Evolutionary conservation across 2,797 vertebrate species (phyloP), one percentile per base, ranked within the genome.

Genomic region (Austrolebias charrua): DNA sequence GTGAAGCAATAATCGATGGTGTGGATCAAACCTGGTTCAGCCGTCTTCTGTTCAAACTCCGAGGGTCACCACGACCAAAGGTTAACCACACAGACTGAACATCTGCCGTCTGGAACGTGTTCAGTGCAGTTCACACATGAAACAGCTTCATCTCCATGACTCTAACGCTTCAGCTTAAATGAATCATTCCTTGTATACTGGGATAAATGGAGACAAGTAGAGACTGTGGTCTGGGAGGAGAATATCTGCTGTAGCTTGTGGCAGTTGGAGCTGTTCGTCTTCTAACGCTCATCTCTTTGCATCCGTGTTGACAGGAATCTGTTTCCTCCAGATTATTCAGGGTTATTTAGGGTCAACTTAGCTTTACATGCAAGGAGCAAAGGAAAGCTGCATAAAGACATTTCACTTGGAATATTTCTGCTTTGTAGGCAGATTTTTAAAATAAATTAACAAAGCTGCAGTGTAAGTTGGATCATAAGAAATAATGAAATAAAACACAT

Each of bases 261-360:
- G 35, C 48, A 24, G 1, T 24, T 24, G 24, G 24, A 24, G 24
- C 24, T 3, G 24, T 24, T 24, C 3, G 24, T 24, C 24, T 1
- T 33, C 44, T 14, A 50, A 58, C 24, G 2, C 54, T 33, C 49
- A 15, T 54, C 53, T 24, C 42, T 44, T 43, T 66, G 60, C 54
- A 29, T 54, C 50, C 18, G 45, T 28, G 58, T 60, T 66, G 60
- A 35, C 66, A 62, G 31, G 15, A 54, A 76, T 74, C 50, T 53
- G 63, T 6, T 59, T 57, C 65, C 70, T 70, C 54, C 57, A 66
- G 79, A 67, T 74, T 40, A 45, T 46, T 44, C 59, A 6, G 55
- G 63, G 70, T 72, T 80, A 55, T 66, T 49, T 33, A 0, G 44
- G 53, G 62, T 55, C 54, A 29, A n/a, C 14, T 31, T 35, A 58